A percentile compares a stretch with the other conserved stretches of the same genome.
phyloP scores from a whole-genome alignment of 2,113 vertebrate species.

The Rhinopomastus cyanomelas region DNA sequence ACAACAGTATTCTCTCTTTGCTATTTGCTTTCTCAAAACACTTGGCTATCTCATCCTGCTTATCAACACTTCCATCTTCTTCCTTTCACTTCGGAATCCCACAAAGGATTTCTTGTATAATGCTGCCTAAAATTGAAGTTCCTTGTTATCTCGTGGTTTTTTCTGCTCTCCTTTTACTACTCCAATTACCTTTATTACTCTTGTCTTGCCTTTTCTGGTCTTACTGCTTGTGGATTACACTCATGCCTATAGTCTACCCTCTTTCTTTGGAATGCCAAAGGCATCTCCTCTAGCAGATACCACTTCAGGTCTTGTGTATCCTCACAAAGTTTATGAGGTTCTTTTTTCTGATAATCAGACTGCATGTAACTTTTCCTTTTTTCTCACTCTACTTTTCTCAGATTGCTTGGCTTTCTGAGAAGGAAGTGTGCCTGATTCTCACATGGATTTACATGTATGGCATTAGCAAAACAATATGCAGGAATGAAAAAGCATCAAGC shows the following conservation, averaged over 20 bases:
- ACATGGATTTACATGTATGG: neutral
- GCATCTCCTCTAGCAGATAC: neutral
- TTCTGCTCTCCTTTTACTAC: neutral
- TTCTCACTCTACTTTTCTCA: neutral
- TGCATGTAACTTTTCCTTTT: neutral
- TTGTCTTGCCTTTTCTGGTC: neutral
- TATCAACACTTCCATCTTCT: neutral
- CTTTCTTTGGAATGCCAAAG: neutral
- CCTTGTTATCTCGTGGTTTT: neutral
- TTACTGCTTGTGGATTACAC: neutral
- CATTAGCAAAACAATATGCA: neutral
- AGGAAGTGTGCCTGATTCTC: neutral
- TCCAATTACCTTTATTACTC: neutral
- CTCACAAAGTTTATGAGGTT: neutral
- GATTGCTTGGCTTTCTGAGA: neutral
- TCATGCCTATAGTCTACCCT: fast-evolving
- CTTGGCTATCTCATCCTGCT: neutral
- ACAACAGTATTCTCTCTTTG: neutral
- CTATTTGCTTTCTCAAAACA: neutral
- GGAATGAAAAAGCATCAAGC: neutral
- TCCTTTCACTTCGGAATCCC: neutral
- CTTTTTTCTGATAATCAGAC: neutral
- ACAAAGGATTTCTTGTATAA: neutral
- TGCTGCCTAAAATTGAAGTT: neutral
- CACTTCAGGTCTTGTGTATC: neutral